Conservation (phyloP, 1,140 invertebrate genomes). For the Lucilia sericata region DNA sequence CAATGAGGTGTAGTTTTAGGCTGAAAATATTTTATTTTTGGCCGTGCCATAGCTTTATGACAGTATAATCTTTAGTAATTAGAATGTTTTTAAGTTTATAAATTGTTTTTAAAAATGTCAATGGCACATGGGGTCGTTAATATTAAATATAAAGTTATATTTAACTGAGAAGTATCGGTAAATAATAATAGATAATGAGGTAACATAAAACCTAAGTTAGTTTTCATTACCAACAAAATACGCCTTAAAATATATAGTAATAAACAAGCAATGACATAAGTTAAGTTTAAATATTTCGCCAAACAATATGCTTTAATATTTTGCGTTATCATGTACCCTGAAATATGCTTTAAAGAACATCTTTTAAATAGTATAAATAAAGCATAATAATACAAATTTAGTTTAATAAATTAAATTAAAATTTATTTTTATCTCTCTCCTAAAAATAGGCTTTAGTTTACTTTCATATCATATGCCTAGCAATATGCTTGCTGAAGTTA, state of each 20-base stretch:
- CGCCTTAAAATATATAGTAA: too few species aligned
- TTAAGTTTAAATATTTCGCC: too few species aligned
- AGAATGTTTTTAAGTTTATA: constrained; percentile 10
- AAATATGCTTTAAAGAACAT: too few species aligned
- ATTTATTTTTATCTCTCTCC: not conserved
- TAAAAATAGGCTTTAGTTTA: constrained; percentile 2
- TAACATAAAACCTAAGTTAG: too few species aligned
- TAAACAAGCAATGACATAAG: too few species aligned
- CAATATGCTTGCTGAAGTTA: not conserved
- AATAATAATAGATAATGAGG: too few species aligned
- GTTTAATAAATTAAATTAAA: not conserved
- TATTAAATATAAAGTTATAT: not conserved
- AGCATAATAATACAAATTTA: too few species aligned
- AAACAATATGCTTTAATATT: too few species aligned
- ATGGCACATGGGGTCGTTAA: not conserved
- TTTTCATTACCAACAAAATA: too few species aligned
- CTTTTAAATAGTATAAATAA: too few species aligned
- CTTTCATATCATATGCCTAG: not conserved
- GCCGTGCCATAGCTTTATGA: not conserved
- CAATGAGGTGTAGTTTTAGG: not conserved
- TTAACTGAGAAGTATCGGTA: too few species aligned
- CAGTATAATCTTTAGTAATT: not conserved
- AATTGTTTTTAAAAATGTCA: not conserved
- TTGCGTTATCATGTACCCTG: too few species aligned
- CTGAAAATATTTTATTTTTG: not conserved